phyloP scores from a whole-genome alignment of 1,140 invertebrate species.

The Ladona fulva region DNA sequence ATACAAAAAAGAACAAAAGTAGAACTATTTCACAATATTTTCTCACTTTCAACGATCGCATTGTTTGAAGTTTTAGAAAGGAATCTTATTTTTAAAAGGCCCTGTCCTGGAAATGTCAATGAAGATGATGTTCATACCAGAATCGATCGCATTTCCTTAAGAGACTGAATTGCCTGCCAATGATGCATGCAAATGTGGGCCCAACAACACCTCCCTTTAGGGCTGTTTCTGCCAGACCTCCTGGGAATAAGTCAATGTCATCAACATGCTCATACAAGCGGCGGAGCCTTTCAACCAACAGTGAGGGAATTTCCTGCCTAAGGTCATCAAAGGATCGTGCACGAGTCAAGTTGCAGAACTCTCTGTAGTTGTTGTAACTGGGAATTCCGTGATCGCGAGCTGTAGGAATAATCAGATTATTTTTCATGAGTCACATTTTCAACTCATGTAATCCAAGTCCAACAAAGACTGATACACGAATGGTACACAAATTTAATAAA shows the following conservation, averaged over 20 bases:
- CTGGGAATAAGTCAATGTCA: slow-evolving; percentile 48
- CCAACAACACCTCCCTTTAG: slow-evolving; percentile 43
- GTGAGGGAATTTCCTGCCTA: slow-evolving; percentile 39
- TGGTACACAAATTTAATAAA: too few species aligned
- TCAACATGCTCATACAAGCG: slow-evolving; percentile 41
- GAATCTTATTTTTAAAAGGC: too few species aligned
- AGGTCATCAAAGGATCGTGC: slow-evolving; percentile 47
- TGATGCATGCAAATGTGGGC: slow-evolving; percentile 48
- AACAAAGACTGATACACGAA: too few species aligned
- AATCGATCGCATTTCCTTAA: slow-evolving; percentile 86
- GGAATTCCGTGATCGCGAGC: slow-evolving; percentile 52
- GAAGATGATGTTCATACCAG: slow-evolving; percentile 48
- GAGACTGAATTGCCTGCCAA: slow-evolving; percentile 47
- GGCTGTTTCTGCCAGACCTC: slow-evolving; percentile 43
- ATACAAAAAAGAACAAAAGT: too few species aligned
- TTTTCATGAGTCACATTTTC: too few species aligned
- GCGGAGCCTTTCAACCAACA: slow-evolving; percentile 33
- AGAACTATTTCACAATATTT: too few species aligned
- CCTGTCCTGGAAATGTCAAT: too few species aligned
- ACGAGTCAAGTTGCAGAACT: slow-evolving; percentile 42
- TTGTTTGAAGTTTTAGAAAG: too few species aligned
- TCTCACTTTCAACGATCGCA: too few species aligned
- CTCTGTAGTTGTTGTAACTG: slow-evolving; percentile 52
- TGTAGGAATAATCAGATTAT: slow-evolving; percentile 9
- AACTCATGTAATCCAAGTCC: too few species aligned